Conservation (phyloP, 2,113 vertebrate species). For the Tragelaphus imberbis region DNA sequence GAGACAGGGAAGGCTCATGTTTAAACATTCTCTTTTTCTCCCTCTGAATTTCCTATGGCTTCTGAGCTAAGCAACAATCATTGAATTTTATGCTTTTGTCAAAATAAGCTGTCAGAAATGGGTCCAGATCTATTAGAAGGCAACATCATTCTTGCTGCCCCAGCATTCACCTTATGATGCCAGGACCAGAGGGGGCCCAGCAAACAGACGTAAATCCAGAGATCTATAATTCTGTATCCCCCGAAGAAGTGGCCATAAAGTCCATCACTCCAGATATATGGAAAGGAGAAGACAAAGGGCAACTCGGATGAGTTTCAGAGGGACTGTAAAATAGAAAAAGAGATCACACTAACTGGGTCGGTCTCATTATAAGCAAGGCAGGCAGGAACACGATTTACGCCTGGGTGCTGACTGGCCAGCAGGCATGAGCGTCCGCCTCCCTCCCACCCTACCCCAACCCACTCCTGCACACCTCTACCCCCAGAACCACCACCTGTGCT, state of each 20-base stretch:
- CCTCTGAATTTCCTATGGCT: not conserved
- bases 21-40: not conserved
- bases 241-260: slow-evolving; percentile 48
- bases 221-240: slow-evolving; percentile 38
- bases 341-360: not conserved
- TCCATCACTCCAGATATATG: slow-evolving; percentile 54
- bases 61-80: slow-evolving; percentile 20
- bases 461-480: not conserved
- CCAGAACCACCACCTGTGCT: not conserved
- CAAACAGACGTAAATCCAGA: slow-evolving; percentile 51
- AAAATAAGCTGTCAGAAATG: slow-evolving; percentile 54
- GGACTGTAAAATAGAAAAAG: slow-evolving; percentile 48
- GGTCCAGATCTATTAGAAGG: slow-evolving; percentile 10
- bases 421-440: not conserved
- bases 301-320: not conserved
- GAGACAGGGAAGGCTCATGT: not conserved
- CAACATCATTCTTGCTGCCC: slow-evolving; percentile 4
- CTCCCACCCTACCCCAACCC: not conserved
- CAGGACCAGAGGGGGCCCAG: not conserved
- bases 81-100: slow-evolving; percentile 62
- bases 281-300: slow-evolving; percentile 41
- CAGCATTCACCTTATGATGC: slow-evolving; percentile 31
- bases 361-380: slow-evolving; percentile 4
- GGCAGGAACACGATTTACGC: not conserved
- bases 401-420: not conserved